Evolutionary conservation across 2,888 invertebrate species (phyloP).

Genomic region (Cyclophora albipunctata): DNA sequence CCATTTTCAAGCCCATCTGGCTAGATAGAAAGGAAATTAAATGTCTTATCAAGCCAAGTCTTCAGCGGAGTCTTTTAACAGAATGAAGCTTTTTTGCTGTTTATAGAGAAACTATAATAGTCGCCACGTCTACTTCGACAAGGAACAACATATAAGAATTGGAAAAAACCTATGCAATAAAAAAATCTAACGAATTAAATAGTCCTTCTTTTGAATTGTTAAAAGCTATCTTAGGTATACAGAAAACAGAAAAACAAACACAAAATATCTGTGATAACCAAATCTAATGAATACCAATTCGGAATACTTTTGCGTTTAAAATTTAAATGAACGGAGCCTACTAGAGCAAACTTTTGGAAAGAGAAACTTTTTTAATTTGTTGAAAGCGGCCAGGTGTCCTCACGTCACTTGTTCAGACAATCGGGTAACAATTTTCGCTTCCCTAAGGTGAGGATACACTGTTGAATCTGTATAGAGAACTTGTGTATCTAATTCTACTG

Average conservation of each 20-base stretch:
- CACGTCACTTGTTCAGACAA: constrained; percentile 47
- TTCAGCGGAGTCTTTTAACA: constrained; percentile 19
- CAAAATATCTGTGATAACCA: constrained; percentile 54
- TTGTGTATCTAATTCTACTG: no score
- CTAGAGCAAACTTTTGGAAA: constrained; percentile 42
- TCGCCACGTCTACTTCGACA: no score
- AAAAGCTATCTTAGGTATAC: no score
- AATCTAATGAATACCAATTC: constrained; percentile 64
- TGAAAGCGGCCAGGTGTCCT: constrained; percentile 63
- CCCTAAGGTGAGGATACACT: constrained; percentile 13
- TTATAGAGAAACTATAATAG: no score
- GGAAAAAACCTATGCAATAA: no score
- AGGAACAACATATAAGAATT: no score
- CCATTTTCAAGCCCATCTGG: constrained; percentile 31
- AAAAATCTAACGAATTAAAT: no score
- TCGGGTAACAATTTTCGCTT: constrained; percentile 53
- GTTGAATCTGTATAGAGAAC: no score
- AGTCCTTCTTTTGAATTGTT: no score
- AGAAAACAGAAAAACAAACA: no score
- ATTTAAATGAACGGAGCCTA: constrained; percentile 65
- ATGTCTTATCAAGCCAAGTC: constrained; percentile 53
- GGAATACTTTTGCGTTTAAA: constrained; percentile 67
- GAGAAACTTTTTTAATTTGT: constrained; percentile 72
- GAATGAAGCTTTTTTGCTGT: neutral
- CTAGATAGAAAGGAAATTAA: constrained; percentile 58